A percentile compares a stretch with the other conserved stretches of the same genome.
Evolutionary conservation across 2,797 vertebrate species (phyloP).

Genomic region (Acomys russatus): DNA sequence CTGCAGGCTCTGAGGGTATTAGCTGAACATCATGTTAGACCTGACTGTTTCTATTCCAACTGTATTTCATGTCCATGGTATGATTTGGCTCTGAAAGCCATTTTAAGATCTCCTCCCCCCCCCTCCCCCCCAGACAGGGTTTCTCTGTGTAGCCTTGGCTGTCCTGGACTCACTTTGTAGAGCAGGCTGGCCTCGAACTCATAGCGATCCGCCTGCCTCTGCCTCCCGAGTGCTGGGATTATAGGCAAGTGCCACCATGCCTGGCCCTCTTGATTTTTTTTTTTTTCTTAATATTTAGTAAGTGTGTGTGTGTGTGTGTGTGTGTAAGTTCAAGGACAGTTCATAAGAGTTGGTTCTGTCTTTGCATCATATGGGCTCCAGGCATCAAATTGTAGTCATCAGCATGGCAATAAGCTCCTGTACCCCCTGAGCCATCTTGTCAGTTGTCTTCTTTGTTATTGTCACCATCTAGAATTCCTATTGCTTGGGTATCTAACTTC

Average conservation of each 20-base stretch:
- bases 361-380: neutral
- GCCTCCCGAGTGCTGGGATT: too few relatives aligned
- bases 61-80: neutral
- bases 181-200: too few relatives aligned
- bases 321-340: neutral
- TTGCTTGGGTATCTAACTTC: slow-evolving; percentile 32
- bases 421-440: neutral
- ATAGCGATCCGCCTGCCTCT: too few relatives aligned
- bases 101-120: too few relatives aligned
- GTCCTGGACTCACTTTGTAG: too few relatives aligned
- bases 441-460: neutral
- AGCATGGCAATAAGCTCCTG: fast-evolving
- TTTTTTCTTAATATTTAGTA: slow-evolving; percentile 7
- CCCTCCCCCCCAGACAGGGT: too few relatives aligned
- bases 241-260: too few relatives aligned
- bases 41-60: slow-evolving; percentile 49
- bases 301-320: too few relatives aligned
- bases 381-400: neutral
- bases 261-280: too few relatives aligned
- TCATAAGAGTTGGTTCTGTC: neutral
- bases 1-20: neutral
- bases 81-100: slow-evolving; percentile 58
- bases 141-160: too few relatives aligned
- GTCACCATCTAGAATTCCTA: slow-evolving; percentile 42
- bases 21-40: neutral